Evolutionary conservation across 2,113 vertebrate genomes (phyloP).

Genomic region (Phyllostomus discolor): DNA sequence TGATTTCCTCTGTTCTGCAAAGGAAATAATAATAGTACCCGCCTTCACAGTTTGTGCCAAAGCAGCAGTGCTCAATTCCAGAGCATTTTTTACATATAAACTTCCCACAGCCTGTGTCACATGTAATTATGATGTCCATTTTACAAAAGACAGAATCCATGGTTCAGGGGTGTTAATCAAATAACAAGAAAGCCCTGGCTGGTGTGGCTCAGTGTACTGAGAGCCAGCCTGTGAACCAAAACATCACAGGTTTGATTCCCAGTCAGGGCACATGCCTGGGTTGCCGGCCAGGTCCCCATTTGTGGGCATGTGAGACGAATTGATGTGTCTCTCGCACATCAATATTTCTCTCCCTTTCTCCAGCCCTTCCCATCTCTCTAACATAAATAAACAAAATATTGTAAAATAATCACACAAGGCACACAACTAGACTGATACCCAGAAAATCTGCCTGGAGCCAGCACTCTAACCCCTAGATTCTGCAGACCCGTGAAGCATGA

Average conservation of each 20-base stretch:
- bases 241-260: too few relatives aligned
- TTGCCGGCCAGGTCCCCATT: too few relatives aligned
- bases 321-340: too few relatives aligned
- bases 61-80: background rate
- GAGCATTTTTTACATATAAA: background rate
- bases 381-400: too few relatives aligned
- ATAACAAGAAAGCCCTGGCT: background rate
- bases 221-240: too few relatives aligned
- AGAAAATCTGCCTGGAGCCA: background rate
- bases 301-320: too few relatives aligned
- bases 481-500: fast-evolving
- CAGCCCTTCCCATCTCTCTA: too few relatives aligned
- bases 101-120: background rate
- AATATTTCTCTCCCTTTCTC: too few relatives aligned
- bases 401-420: background rate
- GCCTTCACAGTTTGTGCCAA: background rate
- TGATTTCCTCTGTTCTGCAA: background rate
- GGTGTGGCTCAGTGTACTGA: too few relatives aligned
- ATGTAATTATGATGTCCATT: background rate
- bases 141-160: background rate
- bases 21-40: background rate
- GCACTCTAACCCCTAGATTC: background rate
- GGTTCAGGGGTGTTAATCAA: background rate
- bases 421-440: background rate
- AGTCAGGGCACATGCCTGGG: too few relatives aligned